phyloP scores from a whole-genome alignment of 2,113 vertebrate species.

The Semicossyphus pulcher region DNA sequence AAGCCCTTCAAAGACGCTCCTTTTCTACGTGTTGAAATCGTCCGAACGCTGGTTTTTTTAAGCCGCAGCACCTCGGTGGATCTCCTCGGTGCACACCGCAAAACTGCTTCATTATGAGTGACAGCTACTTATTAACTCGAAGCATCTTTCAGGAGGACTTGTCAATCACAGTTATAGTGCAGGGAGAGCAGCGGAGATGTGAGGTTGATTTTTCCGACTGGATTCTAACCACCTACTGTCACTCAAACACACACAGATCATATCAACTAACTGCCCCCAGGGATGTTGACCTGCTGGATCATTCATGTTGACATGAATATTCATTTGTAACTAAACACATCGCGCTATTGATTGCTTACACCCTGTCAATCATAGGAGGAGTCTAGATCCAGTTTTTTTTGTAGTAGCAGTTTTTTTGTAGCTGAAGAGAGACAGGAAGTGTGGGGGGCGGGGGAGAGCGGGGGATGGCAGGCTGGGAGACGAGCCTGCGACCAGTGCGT shows the following conservation, averaged over 20 bases:
- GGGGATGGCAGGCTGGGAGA: too few relatives aligned
- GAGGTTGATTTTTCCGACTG: conserved; percentile 43
- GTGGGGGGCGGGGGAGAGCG: too few relatives aligned
- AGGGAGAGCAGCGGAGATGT: conserved; percentile 2
- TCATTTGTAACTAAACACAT: conserved; percentile 24
- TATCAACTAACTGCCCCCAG: conserved; percentile 41
- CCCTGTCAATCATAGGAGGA: neutral
- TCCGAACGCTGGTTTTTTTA: conserved; percentile 15
- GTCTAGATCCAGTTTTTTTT: too few relatives aligned
- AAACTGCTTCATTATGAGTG: conserved; percentile 39
- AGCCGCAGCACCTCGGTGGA: conserved; percentile 34
- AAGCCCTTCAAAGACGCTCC: conserved; percentile 23
- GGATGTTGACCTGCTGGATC: conserved; percentile 33
- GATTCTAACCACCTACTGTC: conserved; percentile 49
- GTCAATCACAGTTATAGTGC: conserved; percentile 49
- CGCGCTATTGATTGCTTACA: conserved; percentile 20
- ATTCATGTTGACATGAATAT: conserved; percentile 48
- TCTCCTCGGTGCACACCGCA: conserved; percentile 15
- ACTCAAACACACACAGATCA: conserved; percentile 35
- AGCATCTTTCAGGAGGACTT: conserved; percentile 50
- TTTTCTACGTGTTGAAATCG: conserved; percentile 17
- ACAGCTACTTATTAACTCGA: conserved; percentile 52
- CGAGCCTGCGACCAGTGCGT: too few relatives aligned
- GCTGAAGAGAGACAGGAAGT: too few relatives aligned
- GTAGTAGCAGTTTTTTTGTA: too few relatives aligned